Base-by-base conservation (phyloP, 1,140 invertebrate genomes). In the Nixonia krombeini region DNA sequence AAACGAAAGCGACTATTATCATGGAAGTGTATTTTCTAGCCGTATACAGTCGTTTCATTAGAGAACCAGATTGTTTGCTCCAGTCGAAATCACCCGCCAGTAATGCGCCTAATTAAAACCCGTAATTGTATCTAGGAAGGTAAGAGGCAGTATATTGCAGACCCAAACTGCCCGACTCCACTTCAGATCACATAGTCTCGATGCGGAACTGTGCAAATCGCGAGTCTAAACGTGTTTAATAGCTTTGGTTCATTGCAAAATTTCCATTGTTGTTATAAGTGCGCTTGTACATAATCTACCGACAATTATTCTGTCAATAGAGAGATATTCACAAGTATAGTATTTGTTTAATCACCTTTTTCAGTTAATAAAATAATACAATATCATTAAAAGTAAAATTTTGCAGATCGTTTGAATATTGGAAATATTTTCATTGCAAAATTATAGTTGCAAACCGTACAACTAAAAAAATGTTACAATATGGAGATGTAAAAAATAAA, bases 101-200 rank as follows among this genome's bases (percentile, higher is more conserved):
- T 57, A 64, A 64, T 64, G 53, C 52, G 50, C 56, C 62, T 66
- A 66, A 66, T 66, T 66, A 66, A 66, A 64, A 64, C 47, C 41
- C 33, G 61, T 57, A 64, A 64, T 64, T 57, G 41, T 56, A 64
- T 64, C 52, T 47, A 52, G 52, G 46, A 42, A 28, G 31, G 41
- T 35, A 7, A 12, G 31, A 52, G 51, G 46, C 46, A 47, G 35
- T 66, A 66, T 58, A 58, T 53, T 31, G 33, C 18, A 21, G 4
- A 37, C 7, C 44, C 29, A 50, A 57, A 51, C 29, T 63, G 46
- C 40, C 23, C 25, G 5, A 31, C 35, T 35, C 35, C 46, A 40
- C 52, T 57, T 51, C 38, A 64, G 45, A 55, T 58, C 55, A 58
- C 45, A 55, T 59, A 65, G 38, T 45, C 26, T 7, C 42, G 33